A percentile compares a stretch with the other conserved stretches of the same genome.
These are phyloP conservation scores for Chesias legatella DNA, from an alignment of 2,888 invertebrate genomes.

Conservation along the genomic window DNA sequence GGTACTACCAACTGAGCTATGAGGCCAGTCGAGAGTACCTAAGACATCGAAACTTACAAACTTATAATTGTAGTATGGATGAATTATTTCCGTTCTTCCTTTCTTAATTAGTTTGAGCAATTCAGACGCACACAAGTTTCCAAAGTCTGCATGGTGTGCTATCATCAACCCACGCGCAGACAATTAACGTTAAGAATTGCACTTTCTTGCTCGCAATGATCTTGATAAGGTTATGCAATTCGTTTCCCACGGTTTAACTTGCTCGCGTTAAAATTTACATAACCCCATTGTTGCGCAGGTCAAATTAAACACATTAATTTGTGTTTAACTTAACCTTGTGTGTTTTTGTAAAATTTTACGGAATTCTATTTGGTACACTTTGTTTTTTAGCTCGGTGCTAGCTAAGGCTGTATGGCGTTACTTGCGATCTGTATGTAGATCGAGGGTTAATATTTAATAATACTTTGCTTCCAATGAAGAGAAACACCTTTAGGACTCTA, in stretches of 20 bases:
- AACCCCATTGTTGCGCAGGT: slow-evolving; percentile 7
- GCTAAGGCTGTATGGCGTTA: too few relatives aligned
- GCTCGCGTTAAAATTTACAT: slow-evolving; percentile 14
- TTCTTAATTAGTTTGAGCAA: background rate
- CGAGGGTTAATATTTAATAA: too few relatives aligned
- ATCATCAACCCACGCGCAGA: background rate
- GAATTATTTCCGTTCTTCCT: too few relatives aligned
- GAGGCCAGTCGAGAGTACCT: too few relatives aligned
- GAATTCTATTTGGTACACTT: too few relatives aligned
- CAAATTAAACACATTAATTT: slow-evolving; percentile 8
- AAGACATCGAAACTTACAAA: too few relatives aligned
- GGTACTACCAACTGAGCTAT: too few relatives aligned
- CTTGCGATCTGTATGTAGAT: too few relatives aligned
- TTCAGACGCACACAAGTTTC: slow-evolving; percentile 4
- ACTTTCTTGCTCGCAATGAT: slow-evolving; percentile 23
- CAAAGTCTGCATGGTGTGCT: background rate
- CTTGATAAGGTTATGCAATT: slow-evolving; percentile 23
- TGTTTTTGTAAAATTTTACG: background rate
- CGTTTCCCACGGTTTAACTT: slow-evolving; percentile 22
- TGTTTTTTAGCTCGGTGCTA: too few relatives aligned
- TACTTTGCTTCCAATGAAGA: too few relatives aligned
- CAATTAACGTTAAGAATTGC: slow-evolving; percentile 14
- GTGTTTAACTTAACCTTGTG: slow-evolving; percentile 5
- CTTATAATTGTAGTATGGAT: too few relatives aligned
- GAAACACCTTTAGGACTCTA: too few relatives aligned